Evolutionary conservation across 2,113 vertebrate species (phyloP).

Genomic region (Paedocypris sp.): DNA sequence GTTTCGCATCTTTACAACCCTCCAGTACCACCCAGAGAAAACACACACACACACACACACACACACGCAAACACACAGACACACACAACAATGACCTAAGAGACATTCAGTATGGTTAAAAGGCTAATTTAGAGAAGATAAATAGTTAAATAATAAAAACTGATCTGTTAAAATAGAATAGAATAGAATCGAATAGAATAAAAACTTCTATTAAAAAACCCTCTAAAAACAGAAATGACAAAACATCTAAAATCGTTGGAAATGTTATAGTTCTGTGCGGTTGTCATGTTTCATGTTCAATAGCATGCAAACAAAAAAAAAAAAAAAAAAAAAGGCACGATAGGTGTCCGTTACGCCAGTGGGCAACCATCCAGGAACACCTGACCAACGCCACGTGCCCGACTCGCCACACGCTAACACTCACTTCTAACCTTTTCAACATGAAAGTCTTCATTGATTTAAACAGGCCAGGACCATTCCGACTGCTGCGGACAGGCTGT

Average conservation of each 20-base stretch:
- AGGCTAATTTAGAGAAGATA: too few relatives aligned
- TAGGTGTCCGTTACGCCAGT: not conserved
- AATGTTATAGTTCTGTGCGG: too few relatives aligned
- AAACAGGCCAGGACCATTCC: conserved; percentile 28
- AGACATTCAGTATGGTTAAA: not conserved
- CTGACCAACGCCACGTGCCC: conserved; percentile 7
- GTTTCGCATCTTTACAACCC: conserved; percentile 42
- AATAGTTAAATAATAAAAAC: too few relatives aligned
- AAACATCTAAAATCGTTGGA: too few relatives aligned
- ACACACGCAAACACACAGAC: too few relatives aligned
- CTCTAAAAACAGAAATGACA: too few relatives aligned
- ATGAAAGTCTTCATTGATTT: conserved; percentile 33
- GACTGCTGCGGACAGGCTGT: conserved; percentile 10
- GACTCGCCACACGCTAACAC: conserved; percentile 11
- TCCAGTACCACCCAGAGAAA: conserved; percentile 32
- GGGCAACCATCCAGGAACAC: not conserved
- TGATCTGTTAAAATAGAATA: too few relatives aligned
- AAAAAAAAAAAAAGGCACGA: not conserved
- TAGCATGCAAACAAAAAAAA: too few relatives aligned
- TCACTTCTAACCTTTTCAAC: conserved; percentile 25
- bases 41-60: too few relatives aligned
- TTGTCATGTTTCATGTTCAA: too few relatives aligned
- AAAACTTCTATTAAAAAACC: too few relatives aligned
- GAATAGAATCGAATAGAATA: too few relatives aligned
- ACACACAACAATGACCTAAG: not conserved